Base-by-base conservation (phyloP, 1,140 invertebrate genomes). In the Apocrypta bakeri region DNA sequence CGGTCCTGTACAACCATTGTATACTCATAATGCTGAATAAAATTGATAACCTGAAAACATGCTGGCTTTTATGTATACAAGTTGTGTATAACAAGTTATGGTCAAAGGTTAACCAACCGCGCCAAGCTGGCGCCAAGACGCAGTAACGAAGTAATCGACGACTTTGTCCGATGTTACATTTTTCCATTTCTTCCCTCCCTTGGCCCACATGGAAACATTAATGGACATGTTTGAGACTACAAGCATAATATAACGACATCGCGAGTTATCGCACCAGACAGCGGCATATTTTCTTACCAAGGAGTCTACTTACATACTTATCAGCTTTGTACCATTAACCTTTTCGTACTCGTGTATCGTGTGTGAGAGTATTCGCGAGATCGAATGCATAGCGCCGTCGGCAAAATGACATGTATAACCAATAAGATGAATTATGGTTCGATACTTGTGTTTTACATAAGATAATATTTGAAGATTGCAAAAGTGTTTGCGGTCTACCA, bases 41-140 rank as follows among this genome's bases (percentile, higher is more conserved):
- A n/a, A n/a, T n/a, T n/a, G n/a, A n/a, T n/a, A n/a, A n/a, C n/a
- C 2, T 7, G 17, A 3, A 21, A 56, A 56, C 48, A 56, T 56
- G 48, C 48, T 56, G 21, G 17, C 21, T 66, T 66, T 2, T 29
- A 66, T 66, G 25, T 66, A 8, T 27, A 27, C 63, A 71, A 56
- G 33, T 79, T 80, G 48, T 27, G 61, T 11, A n/a, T n/a, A 73
- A 40, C 48, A 37, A 80, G 72, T 31, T 24, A 82, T 83, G 83
- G 82, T 88, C 88, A 79, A 31, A 75, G 87, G 87, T 88, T 87
- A 88, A 88, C 80, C 85, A 88, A 86, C 84, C 77, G 85, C 77
- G 85, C 31, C 87, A 71, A 61, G 40, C 84, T 85, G 87, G 84
- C 88, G 87, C 86, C 87, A 74, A 83, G 75, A 73, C 21, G 29